A percentile compares a stretch with the other conserved stretches of the same genome.
Conservation (phyloP, 35 echinoderm and acorn worm species). For the Eucidaris tribuloides region DNA sequence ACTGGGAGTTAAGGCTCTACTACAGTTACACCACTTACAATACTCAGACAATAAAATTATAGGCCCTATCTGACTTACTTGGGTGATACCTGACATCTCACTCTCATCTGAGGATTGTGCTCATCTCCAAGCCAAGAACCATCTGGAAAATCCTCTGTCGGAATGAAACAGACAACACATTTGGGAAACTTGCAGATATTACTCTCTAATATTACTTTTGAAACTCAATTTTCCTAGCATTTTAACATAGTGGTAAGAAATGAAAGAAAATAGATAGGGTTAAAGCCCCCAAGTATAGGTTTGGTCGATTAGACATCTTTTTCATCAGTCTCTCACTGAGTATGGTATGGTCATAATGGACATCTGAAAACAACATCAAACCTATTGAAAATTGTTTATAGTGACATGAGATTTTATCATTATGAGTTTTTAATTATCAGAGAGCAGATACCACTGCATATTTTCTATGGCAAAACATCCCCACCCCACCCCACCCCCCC, state of each 20-base stretch:
- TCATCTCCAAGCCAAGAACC: constrained; percentile 64
- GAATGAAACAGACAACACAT: background rate
- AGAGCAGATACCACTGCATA: too few species aligned
- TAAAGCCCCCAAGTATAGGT: background rate
- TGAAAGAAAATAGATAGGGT: background rate
- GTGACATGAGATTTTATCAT: too few species aligned
- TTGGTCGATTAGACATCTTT: too few species aligned
- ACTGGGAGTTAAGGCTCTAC: background rate
- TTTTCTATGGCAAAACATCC: too few species aligned
- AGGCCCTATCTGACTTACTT: constrained; percentile 24
- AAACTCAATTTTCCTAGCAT: background rate
- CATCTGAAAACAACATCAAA: too few species aligned
- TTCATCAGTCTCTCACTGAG: background rate
- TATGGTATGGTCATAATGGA: too few species aligned
- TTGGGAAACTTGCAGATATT: background rate
- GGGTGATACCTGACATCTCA: constrained; percentile 30
- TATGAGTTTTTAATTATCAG: too few species aligned
- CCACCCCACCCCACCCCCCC: too few species aligned
- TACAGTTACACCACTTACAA: background rate
- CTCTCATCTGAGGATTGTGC: constrained; percentile 31
- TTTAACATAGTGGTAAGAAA: background rate
- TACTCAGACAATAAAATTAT: background rate
- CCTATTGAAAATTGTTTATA: too few species aligned
- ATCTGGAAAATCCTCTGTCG: constrained; percentile 61
- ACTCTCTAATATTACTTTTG: too few species aligned